Base-by-base conservation (phyloP, 2,888 invertebrate genomes). In the Spodoptera exigua region DNA sequence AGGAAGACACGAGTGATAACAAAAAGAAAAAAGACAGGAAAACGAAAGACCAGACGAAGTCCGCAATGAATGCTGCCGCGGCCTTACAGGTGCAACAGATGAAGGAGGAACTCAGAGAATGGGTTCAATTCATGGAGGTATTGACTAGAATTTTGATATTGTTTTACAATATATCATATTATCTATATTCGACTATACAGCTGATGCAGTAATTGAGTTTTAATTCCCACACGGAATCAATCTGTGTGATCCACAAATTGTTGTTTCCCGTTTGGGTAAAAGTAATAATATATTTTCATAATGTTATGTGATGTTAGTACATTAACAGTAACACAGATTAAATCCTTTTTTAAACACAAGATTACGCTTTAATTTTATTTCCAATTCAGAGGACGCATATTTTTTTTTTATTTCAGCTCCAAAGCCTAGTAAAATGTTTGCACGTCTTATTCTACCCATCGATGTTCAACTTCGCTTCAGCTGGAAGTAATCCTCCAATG, bases 41-140 rank as follows among this genome's bases (percentile, higher is more conserved):
- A 3, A 63, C 32, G 12, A 84, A 82, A 14, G 78, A 79, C 0
- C 1, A 3, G 0, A 51, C 18, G 11, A 72, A 58, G 13, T 55
- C 68, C 1, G 45, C 52, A n/a, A 51, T 58, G 2, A 68, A 14
- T 4, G 34, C 55, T 11, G 51, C 68, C 2, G 4, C 69, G 7
- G 7, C 59, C n/a, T n/a, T n/a, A 0, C 7, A 49, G 0, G 10
- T 58, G 0, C 63, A 74, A n/a, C 80, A 77, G 32, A 17, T 67
- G 3, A 91, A 85, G 61, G 89, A 89, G 9, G 92, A 92, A 48
- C 49, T 91, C 1, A 81, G 89, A 0, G 90, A 92, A 62, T 93
- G 93, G 93, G 69, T 91, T 2, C 80, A 70, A 32, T 91, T 70
- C 64, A 64, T 74, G 12, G 17, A 75, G 55, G 92, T 92, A 10